These are phyloP conservation scores for Emydura subglobosa DNA, from an alignment of 2,113 vertebrate species.

Conservation along the genomic window DNA sequence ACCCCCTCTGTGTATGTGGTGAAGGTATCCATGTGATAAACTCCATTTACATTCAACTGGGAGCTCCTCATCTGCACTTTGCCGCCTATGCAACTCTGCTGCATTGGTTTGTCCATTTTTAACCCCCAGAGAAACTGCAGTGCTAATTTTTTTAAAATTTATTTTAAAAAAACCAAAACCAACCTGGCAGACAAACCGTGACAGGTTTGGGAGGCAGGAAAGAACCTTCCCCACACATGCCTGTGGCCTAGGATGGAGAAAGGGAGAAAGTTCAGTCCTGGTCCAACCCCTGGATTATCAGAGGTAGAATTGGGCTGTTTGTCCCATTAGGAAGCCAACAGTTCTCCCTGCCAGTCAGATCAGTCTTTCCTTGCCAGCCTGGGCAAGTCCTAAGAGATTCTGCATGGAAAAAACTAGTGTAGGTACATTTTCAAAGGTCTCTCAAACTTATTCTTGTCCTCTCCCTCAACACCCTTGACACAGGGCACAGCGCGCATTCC, in stretches of 20 bases:
- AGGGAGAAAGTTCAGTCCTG: background rate
- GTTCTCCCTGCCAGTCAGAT: rapidly evolving
- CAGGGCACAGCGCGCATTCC: background rate
- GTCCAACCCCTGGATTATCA: background rate
- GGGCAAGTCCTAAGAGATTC: background rate
- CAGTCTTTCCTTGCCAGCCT: background rate
- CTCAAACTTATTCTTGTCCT: rapidly evolving
- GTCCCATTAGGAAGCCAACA: background rate
- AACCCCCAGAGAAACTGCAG: background rate
- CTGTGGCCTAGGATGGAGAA: background rate
- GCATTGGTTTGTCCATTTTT: background rate
- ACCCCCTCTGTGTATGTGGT: background rate
- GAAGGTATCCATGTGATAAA: background rate
- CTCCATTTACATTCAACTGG: background rate
- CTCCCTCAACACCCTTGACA: background rate
- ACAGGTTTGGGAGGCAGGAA: background rate
- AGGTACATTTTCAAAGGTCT: background rate
- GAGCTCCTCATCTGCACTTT: background rate
- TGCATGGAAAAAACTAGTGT: background rate
- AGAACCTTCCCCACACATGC: background rate
- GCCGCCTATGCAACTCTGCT: background rate
- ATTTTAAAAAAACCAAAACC: background rate
- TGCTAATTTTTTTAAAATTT: background rate
- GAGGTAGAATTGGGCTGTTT: background rate
- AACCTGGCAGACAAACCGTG: background rate